A percentile compares a stretch with the other conserved stretches of the same genome.
Evolutionary conservation across 30 jellyfish, hydroid and myxozoan genomes (phyloP).

Genomic region (Pelagia noctiluca): DNA sequence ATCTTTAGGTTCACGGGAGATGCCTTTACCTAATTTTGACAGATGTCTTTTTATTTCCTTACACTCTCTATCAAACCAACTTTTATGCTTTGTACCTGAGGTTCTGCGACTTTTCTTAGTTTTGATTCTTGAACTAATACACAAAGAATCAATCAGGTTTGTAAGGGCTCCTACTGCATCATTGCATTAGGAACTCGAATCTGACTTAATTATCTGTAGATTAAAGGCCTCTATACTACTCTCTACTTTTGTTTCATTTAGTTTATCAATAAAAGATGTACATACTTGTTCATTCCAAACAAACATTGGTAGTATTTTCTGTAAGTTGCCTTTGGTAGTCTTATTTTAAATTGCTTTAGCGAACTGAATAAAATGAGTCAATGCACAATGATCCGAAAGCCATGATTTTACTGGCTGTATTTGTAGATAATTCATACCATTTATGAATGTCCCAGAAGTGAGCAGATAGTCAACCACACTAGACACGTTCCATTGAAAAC

Average conservation of each 20-base stretch:
- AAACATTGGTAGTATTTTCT: background rate
- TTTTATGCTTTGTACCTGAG: too few species aligned
- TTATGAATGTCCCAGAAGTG: background rate
- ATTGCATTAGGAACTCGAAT: background rate
- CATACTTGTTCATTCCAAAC: background rate
- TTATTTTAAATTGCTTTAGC: background rate
- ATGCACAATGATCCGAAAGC: constrained; percentile 20
- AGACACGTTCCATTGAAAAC: constrained; percentile 5
- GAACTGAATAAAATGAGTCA: constrained; percentile 14
- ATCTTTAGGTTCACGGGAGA: too few species aligned
- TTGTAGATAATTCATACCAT: constrained; percentile 9
- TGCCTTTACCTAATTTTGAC: constrained; percentile 15
- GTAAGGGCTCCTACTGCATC: background rate
- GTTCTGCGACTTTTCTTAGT: background rate
- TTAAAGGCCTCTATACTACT: constrained; percentile 8
- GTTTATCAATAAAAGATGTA: constrained; percentile 8
- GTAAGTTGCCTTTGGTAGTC: background rate
- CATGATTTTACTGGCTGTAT: constrained; percentile 10
- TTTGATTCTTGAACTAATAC: background rate
- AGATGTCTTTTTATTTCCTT: background rate
- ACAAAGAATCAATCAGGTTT: background rate
- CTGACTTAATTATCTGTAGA: background rate
- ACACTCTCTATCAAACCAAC: background rate
- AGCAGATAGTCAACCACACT: constrained; percentile 7
- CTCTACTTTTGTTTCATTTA: background rate